Conservation (phyloP, 2,888 invertebrate genomes). For the Clostera curtula region DNA sequence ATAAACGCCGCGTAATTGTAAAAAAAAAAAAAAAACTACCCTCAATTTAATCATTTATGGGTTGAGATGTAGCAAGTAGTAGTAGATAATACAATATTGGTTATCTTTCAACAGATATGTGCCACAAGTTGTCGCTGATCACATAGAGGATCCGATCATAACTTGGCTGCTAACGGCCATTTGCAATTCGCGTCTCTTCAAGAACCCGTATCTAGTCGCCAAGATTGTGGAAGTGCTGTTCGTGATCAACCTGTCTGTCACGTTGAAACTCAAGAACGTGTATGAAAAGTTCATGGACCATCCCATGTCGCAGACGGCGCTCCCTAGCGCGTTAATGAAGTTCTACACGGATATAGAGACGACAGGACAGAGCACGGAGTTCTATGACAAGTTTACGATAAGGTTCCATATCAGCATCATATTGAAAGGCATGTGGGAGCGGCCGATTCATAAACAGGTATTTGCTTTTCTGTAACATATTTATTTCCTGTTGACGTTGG, state of each 20-base stretch:
- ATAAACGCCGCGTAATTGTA: too few species aligned
- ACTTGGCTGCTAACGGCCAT: slow-evolving; percentile 92
- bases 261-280: slow-evolving; percentile 69
- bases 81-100: too few species aligned
- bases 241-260: slow-evolving; percentile 82
- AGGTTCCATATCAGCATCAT: slow-evolving; percentile 98
- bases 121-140: slow-evolving; percentile 82
- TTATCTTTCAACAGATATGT: slow-evolving; percentile 86
- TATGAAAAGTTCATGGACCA: slow-evolving; percentile 90
- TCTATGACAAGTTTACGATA: slow-evolving; percentile 99
- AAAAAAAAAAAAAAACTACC: too few species aligned
- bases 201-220: slow-evolving; percentile 97
- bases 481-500: background rate
- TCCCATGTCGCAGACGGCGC: slow-evolving; percentile 80
- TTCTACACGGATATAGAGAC: slow-evolving; percentile 99
- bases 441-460: slow-evolving; percentile 83
- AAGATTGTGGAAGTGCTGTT: slow-evolving; percentile 95
- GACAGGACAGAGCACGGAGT: slow-evolving; percentile 98
- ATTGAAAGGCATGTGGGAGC: slow-evolving; percentile 96
- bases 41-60: too few species aligned
- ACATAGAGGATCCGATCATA: slow-evolving; percentile 87
- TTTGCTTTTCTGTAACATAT: slow-evolving; percentile 7
- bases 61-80: too few species aligned
- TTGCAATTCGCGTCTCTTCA: slow-evolving; percentile 92
- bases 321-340: slow-evolving; percentile 95